A percentile compares a stretch with the other conserved stretches of the same genome.
phyloP scores from a whole-genome alignment of 2,113 vertebrate genomes.

The Ondatra zibethicus region DNA sequence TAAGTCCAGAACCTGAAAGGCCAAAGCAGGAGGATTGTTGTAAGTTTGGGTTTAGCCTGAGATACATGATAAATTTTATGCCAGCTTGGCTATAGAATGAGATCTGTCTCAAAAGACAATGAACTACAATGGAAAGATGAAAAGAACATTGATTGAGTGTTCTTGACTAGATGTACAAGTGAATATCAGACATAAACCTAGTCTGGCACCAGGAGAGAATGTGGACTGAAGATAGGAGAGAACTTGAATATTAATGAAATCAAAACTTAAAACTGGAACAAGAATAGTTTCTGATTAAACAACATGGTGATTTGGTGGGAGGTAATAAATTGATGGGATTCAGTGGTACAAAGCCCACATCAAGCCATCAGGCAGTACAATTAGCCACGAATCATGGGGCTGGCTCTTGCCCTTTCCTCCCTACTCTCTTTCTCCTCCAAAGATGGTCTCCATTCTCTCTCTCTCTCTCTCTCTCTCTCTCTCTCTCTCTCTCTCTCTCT shows the following conservation, averaged over 20 bases:
- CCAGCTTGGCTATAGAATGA: not conserved
- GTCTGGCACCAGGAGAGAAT: not conserved
- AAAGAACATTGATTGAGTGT: not conserved
- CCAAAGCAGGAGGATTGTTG: not conserved
- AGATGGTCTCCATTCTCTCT: not conserved
- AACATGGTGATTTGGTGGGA: not conserved
- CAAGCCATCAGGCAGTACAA: rapidly evolving
- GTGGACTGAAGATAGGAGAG: not conserved
- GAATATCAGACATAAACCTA: not conserved
- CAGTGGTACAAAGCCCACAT: not conserved
- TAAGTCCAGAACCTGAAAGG: not conserved
- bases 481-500: not conserved
- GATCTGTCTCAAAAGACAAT: not conserved
- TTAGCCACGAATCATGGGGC: rapidly evolving
- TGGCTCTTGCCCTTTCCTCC: not conserved
- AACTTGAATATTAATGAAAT: not conserved
- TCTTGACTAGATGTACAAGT: not conserved
- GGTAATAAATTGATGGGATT: rapidly evolving
- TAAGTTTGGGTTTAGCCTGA: not conserved
- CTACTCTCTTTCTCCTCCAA: rapidly evolving
- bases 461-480: not conserved
- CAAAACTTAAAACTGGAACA: not conserved
- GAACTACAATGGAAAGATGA: rapidly evolving
- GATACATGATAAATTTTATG: not conserved
- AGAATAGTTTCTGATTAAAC: not conserved